Percentiles rank a stretch among this genome's conserved stretches.
Evolutionary conservation across 2,797 vertebrate species (phyloP).

Genomic region (Falco berigora): DNA sequence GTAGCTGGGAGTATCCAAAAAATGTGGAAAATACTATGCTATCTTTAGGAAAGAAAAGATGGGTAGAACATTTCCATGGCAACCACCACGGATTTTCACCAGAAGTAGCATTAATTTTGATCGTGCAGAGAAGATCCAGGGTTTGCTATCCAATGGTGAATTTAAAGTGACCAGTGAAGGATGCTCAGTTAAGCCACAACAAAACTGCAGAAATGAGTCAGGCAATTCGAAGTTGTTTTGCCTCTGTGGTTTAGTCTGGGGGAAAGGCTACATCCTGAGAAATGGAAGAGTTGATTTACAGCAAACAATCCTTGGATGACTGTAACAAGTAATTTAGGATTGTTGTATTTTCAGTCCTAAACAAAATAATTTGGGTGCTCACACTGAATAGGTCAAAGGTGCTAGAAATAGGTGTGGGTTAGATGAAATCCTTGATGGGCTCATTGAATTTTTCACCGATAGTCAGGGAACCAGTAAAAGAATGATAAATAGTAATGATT

Average conservation of each 20-base stretch:
- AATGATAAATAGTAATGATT: not conserved
- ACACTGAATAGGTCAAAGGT: not conserved
- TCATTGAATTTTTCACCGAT: not conserved
- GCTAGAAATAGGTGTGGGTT: not conserved
- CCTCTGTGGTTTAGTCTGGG: not conserved
- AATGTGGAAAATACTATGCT: not conserved
- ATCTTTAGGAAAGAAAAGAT: slow-evolving; percentile 27
- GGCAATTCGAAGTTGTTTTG: not conserved
- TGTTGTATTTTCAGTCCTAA: not conserved
- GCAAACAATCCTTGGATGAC: not conserved
- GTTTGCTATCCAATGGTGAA: not conserved
- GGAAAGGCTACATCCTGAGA: not conserved
- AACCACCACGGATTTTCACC: not conserved
- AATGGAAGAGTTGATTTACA: not conserved
- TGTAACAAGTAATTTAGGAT: not conserved
- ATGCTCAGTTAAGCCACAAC: not conserved
- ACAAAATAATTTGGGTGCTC: not conserved
- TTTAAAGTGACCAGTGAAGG: not conserved
- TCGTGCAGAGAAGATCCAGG: not conserved
- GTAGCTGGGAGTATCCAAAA: not conserved
- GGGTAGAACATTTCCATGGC: slow-evolving; percentile 47
- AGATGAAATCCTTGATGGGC: not conserved
- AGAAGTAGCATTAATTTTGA: not conserved
- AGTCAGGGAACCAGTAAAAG: not conserved
- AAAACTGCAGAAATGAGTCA: not conserved